Percentiles rank a stretch among this genome's conserved stretches.
These are phyloP conservation scores for Elysia crispata DNA, from an alignment of 2,888 invertebrate species.

Conservation along the genomic window DNA sequence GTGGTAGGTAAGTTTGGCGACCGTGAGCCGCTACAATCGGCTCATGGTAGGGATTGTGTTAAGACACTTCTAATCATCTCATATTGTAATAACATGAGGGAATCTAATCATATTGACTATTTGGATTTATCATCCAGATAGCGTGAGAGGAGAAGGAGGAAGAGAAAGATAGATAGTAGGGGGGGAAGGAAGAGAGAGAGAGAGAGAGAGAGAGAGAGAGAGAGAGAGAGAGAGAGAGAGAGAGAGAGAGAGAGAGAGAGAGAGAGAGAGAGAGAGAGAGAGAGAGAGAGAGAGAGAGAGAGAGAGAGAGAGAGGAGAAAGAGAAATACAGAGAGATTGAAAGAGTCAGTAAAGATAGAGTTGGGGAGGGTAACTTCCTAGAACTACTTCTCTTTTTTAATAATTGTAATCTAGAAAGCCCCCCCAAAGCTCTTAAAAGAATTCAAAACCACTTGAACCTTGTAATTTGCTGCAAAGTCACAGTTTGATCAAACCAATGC, in stretches of 20 bases:
- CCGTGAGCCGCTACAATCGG: too few species aligned
- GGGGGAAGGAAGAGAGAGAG: not conserved
- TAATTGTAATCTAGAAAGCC: too few species aligned
- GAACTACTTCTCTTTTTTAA: too few species aligned
- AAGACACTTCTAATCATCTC: too few species aligned
- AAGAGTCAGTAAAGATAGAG: not conserved
- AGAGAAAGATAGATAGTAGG: not conserved
- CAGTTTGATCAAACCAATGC: too few species aligned
- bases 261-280: constrained; percentile 1
- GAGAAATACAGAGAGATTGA: not conserved
- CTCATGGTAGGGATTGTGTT: too few species aligned
- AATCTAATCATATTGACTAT: too few species aligned
- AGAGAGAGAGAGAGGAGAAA: constrained; percentile 2
- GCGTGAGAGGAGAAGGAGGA: not conserved
- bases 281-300: constrained; percentile 1
- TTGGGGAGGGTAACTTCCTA: not conserved
- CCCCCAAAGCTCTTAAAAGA: too few species aligned
- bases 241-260: constrained; percentile 9
- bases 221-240: constrained; percentile 9
- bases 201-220: not conserved
- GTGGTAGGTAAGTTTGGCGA: too few species aligned
- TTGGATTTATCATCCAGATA: not conserved
- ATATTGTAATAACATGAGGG: too few species aligned
- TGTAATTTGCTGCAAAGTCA: too few species aligned
- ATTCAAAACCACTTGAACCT: too few species aligned